Base-by-base conservation (phyloP, 2,113 vertebrate species). In the Cyanistes caeruleus region DNA sequence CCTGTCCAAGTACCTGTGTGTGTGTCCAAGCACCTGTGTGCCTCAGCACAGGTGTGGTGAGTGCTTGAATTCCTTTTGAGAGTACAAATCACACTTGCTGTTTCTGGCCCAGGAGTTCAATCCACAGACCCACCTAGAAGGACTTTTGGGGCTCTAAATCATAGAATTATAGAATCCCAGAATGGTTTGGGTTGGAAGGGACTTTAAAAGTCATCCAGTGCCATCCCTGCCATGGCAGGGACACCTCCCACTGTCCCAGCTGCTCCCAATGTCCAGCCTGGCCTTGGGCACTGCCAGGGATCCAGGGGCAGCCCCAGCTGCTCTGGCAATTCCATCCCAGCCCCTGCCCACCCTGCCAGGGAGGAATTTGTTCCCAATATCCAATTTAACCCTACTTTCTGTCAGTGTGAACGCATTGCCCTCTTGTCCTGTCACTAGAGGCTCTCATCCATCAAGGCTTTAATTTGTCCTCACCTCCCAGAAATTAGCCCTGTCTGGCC, bases 141-240 rank as follows among this genome's bases (percentile, higher is more conserved):
- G 39, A 59, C 22, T 87, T 37, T 33, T 2, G 33, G 43, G 39
- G 35, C 33, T 84, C 25, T 62, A 53, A 81, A 43, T 48, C 4
- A 48, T 11, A 2, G 14, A 48, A 35, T 15, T 16, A 3, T 4
- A 13, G 28, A 75, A 41, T 3, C 30, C 31, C 3, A 11, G 30
- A 43, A 19, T 33, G n/a, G 41, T 5, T 83, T 76, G n/a, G 13
- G 8, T 25, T 55, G 53, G 46, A 48, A 68, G 9, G 13, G 9
- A 35, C 28, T 1, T 30, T 5, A 53, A 60, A 39, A 0, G 0
- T 2, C 23, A 21, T 4, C 13, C 1, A 0, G 0, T 15, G 0
- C 30, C 58, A 4, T 3, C 8, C 30, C 35, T 31, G 43, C 35
- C 25, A 12, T 49, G 76, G 25, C 67, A 73, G 59, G 58, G 44